Base-by-base conservation (phyloP, 2,797 vertebrate genomes). In the Pempheris klunzingeri region DNA sequence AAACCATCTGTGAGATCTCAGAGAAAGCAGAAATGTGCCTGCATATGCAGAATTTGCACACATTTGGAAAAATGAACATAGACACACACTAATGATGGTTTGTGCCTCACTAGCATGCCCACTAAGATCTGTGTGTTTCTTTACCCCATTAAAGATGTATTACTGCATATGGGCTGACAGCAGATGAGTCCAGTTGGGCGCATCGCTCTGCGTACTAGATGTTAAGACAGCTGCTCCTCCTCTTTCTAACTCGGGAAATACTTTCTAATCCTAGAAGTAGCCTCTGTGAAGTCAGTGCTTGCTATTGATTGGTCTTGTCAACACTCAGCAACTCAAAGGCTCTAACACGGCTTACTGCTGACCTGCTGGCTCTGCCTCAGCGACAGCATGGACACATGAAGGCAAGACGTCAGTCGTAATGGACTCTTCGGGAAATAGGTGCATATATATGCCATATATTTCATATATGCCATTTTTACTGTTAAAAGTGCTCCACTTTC, bases 71-170 rank as follows among this genome's bases (percentile, higher is more conserved):
- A 50, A 17, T 49, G 65, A 54, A 80, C 47, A 77, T 5, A 14
- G 24, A 26, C 7, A 54, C 46, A 71, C 36, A 13, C 57, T 72
- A 52, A 78, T 78, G 28, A 64, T 49, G 63, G 26, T 46, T 4
- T 63, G 20, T 60, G 62, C 54, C 22, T 57, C 17, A 3, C 24
- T 20, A 2, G 54, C 53, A 32, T 52, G 20, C 54, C 77, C 47
- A 9, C 53, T 13, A 22, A 69, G n/a, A 15, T 52, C 38, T 26
- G 17, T 74, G 50, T 80, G 34, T 71, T 69, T 74, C 63, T 80
- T 76, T 57, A 69, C 44, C 64, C 26, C 62, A 82, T 84, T 61
- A 74, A 55, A 81, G 22, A 72, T 82, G 52, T 32, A 80, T 85
- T 24, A 28, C 22, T 61, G 64, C 65, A 41, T 78, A n/a, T 24